phyloP scores from a whole-genome alignment of 2,113 vertebrate genomes.

The Centrocercus urophasianus region DNA sequence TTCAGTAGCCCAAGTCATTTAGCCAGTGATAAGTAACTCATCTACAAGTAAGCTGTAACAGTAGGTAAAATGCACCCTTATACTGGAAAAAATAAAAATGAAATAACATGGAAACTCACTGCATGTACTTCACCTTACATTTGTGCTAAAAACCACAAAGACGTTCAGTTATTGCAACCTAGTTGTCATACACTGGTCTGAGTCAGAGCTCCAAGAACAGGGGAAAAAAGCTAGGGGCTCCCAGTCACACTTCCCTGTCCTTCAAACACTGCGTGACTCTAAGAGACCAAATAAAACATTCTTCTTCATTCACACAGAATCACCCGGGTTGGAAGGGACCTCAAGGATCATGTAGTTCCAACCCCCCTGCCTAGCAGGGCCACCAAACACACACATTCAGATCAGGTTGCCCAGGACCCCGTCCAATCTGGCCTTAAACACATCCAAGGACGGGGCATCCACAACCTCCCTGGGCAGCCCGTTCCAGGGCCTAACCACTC shows the following conservation, averaged over 20 bases:
- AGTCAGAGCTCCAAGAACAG: not conserved
- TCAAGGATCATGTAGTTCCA: too few species aligned
- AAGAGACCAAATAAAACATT: not conserved
- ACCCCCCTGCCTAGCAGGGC: too few species aligned
- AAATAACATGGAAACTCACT: too few species aligned
- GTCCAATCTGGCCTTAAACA: too few species aligned
- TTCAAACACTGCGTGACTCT: not conserved
- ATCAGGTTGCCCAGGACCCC: too few species aligned
- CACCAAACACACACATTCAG: too few species aligned
- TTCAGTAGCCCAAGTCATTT: not conserved
- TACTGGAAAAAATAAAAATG: not conserved
- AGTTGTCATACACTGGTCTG: not conserved
- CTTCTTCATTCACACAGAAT: too few species aligned
- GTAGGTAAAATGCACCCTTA: not conserved
- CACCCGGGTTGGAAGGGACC: too few species aligned
- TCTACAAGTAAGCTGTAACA: not conserved
- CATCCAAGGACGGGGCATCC: too few species aligned
- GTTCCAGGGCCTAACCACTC: too few species aligned
- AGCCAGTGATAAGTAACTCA: not conserved
- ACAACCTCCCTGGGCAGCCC: too few species aligned
- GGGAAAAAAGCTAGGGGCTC: too few species aligned
- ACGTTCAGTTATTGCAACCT: not conserved
- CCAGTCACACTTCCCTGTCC: not conserved
- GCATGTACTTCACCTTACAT: not conserved
- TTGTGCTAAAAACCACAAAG: not conserved